These are phyloP conservation scores for Syrrhaptes paradoxus DNA, from an alignment of 2,113 vertebrate genomes.

Conservation along the genomic window DNA sequence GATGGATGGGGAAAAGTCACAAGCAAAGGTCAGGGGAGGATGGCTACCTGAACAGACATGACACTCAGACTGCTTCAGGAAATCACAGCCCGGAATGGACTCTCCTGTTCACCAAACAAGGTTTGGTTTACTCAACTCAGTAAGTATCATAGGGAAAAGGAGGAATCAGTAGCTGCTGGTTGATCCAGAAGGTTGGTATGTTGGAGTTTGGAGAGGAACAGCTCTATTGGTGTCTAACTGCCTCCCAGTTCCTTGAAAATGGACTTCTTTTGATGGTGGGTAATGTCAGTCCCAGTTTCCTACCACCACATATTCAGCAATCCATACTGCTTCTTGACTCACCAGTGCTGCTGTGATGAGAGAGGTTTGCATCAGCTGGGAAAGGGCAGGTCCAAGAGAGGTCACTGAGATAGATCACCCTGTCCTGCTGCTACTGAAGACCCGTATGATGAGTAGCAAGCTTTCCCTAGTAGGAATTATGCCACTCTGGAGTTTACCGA, in stretches of 20 bases:
- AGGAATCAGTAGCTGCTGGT: background rate
- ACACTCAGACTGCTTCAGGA: background rate
- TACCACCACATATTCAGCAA: background rate
- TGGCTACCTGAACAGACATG: background rate
- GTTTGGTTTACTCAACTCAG: background rate
- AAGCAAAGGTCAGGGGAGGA: background rate
- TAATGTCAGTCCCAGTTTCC: background rate
- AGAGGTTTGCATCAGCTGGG: background rate
- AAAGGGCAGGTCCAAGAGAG: background rate
- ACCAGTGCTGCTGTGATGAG: background rate
- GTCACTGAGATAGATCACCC: background rate
- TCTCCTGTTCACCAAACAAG: background rate
- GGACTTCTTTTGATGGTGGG: background rate
- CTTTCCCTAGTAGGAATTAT: background rate
- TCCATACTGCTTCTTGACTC: background rate
- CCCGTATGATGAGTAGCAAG: background rate
- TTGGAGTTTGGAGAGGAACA: background rate
- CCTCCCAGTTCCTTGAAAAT: background rate
- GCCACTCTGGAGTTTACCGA: background rate
- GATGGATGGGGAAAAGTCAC: background rate
- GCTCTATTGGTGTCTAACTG: rapidly evolving
- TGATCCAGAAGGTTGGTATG: background rate
- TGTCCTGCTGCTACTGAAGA: background rate
- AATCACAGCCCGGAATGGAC: rapidly evolving
- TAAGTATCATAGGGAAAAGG: background rate